These are phyloP conservation scores for Euspilapteryx auroguttella DNA, from an alignment of 2,888 invertebrate species.

Conservation along the genomic window DNA sequence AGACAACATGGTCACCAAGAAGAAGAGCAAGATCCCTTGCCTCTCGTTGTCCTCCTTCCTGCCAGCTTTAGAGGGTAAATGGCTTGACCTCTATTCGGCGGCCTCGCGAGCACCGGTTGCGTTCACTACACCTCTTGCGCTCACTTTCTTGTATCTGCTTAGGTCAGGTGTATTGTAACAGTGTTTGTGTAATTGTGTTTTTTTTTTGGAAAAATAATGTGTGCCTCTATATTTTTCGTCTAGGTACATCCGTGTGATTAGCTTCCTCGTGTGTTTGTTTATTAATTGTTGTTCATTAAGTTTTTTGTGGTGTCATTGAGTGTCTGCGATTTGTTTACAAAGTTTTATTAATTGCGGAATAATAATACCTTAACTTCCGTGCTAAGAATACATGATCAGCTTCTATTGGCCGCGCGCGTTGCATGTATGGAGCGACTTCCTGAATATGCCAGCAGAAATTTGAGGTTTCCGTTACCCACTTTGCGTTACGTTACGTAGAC, in stretches of 20 bases:
- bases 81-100: conserved; percentile 37
- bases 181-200: conserved; percentile 9
- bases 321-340: no score
- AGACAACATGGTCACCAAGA: conserved; percentile 52
- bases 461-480: no score
- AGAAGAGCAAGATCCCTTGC: conserved; percentile 55
- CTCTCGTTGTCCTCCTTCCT: conserved; percentile 48
- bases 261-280: conserved; percentile 38
- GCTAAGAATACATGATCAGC: no score
- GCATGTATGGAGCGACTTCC: no score
- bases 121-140: conserved; percentile 52
- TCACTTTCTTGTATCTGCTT: conserved; percentile 27
- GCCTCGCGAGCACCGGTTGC: conserved; percentile 46
- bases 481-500: no score
- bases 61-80: conserved; percentile 52
- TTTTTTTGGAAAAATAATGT: no score
- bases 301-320: conserved; percentile 19
- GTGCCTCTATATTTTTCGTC: conserved; percentile 9
- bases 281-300: conserved; percentile 20
- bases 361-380: no score
- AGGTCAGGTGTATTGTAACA: conserved; percentile 42
- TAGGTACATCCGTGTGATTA: no score
- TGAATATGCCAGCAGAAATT: no score
- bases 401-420: no score
- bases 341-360: no score